Base-by-base conservation (phyloP, 2,888 invertebrate species). In the Strigamia maritima region DNA sequence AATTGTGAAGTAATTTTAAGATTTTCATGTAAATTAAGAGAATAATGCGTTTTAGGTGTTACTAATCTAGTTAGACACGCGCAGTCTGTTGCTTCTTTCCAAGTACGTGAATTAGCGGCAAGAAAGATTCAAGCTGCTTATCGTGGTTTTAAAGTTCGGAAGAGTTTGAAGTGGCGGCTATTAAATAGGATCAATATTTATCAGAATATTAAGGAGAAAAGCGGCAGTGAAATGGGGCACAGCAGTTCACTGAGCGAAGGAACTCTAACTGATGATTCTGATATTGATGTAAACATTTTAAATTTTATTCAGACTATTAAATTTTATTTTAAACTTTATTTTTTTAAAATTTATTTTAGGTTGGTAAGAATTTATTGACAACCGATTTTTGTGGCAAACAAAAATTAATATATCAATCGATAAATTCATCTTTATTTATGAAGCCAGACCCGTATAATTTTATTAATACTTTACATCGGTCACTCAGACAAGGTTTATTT, bases 401-500 rank as follows among this genome's bases (percentile, higher is more conserved):
- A 54, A 54, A 54, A 54, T 3, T 19, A 54, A 7, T 8, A 6
- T n/a, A 54, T n/a, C 16, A 54, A 8, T n/a, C n/a, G 8, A 44
- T 54, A 3, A 54, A 54, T 54, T 54, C 19, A 54, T 19, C 75
- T 16, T 26, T 6, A 10, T 28, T 74, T 74, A 19, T 19, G n/a
- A 40, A 38, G 19, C 77, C 79, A 24, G 79, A 79, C 77, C 79
- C 79, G 8, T 77, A 78, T 26, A 80, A 75, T 40, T 80, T 80
- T 22, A 24, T 78, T 16, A 80, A 75, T 60, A 35, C 78, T 16
- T 28, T 65, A 8, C 26, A 19, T n/a, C 44, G 80, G 7, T 60
- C 31, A 24, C 44, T 79, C 7, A 31, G 35, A n/a, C 76, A 40
- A 74, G 75, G 75, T 74, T 6, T 44, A 14, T 44, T 44, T 1